These are phyloP conservation scores for Beroe forskalii DNA, from an alignment of 37 sponge, comb jelly and placozoan genomes.

Conservation along the genomic window DNA sequence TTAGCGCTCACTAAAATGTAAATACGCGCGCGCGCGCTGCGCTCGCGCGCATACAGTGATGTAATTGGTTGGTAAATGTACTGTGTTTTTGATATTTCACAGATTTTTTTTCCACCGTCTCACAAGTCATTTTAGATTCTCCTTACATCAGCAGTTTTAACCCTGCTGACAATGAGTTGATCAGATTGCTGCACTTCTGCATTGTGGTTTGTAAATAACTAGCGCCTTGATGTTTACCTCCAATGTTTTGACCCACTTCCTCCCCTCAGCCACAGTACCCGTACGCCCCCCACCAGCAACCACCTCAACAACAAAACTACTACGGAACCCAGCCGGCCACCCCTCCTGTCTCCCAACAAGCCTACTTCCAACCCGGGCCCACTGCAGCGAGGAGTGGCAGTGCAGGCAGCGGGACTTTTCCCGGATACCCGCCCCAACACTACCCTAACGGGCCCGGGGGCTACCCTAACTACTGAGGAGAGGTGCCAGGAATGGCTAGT, in stretches of 20 bases:
- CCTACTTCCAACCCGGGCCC: conserved; percentile 14
- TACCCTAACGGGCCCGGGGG: conserved; percentile 2
- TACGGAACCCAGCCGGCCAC: conserved; percentile 45
- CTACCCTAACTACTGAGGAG: conserved; percentile 23
- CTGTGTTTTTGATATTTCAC: too few relatives aligned
- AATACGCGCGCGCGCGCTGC: background rate
- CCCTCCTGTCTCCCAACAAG: background rate
- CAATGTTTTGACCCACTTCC: too few relatives aligned
- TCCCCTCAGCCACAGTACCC: too few relatives aligned
- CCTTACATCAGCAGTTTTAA: too few relatives aligned
- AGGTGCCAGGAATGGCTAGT: too few relatives aligned
- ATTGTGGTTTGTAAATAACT: too few relatives aligned
- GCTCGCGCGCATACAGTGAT: background rate
- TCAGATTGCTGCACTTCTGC: too few relatives aligned
- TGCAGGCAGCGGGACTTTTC: background rate
- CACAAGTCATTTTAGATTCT: too few relatives aligned
- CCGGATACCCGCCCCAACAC: conserved; percentile 20
- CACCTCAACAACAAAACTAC: conserved; percentile 42
- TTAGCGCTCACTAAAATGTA: background rate
- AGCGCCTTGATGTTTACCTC: too few relatives aligned
- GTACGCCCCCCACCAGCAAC: conserved; percentile 9
- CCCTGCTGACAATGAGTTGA: too few relatives aligned
- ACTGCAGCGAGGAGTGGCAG: background rate
- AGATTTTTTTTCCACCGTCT: too few relatives aligned
- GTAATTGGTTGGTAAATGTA: too few relatives aligned